These are phyloP conservation scores for Abramis brama DNA, from an alignment of 2,113 vertebrate genomes.

Conservation along the genomic window DNA sequence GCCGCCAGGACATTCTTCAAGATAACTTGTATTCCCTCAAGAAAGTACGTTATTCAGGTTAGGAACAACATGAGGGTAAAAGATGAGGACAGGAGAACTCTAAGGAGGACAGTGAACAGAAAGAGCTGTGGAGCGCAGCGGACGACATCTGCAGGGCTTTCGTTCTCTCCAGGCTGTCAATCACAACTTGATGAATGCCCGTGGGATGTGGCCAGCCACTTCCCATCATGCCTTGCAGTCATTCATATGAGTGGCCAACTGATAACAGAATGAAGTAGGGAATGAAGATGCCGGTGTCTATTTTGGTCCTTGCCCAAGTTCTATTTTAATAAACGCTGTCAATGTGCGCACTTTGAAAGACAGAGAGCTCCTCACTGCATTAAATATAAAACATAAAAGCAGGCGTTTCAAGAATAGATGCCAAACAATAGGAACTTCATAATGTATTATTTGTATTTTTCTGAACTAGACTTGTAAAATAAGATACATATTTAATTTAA, in stretches of 20 bases:
- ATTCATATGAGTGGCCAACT: constrained; percentile 24
- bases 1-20: neutral
- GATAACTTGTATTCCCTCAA: neutral
- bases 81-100: neutral
- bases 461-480: neutral
- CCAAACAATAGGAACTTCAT: neutral
- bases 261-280: constrained; percentile 20
- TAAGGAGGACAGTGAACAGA: neutral
- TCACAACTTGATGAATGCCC: constrained; percentile 2
- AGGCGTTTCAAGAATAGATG: neutral
- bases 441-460: neutral
- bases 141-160: neutral
- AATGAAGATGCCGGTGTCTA: constrained; percentile 21
- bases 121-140: neutral
- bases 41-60: neutral
- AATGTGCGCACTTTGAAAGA: neutral
- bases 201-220: neutral
- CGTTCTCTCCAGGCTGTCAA: constrained; percentile 10
- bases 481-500: neutral
- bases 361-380: neutral
- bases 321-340: constrained; percentile 30
- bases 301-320: constrained; percentile 29
- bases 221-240: constrained; percentile 24
- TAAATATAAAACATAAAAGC: neutral
- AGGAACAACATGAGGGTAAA: neutral